phyloP scores from a whole-genome alignment of 2,797 vertebrate genomes.

The Scarus forsteni region DNA sequence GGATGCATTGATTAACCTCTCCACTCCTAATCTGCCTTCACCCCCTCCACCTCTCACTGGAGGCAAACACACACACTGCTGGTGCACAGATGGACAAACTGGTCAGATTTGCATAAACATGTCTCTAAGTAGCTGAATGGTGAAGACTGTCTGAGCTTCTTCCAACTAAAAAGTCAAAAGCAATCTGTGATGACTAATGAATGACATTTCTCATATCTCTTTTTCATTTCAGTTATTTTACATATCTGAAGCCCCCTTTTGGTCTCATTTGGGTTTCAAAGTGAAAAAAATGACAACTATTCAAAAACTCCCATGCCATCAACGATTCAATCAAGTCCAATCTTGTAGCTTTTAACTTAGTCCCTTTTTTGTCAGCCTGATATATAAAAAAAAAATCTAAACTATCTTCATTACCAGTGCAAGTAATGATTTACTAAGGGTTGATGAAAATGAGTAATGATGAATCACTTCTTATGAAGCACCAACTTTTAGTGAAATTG shows the following conservation, averaged over 20 bases:
- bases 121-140: conserved; percentile 3
- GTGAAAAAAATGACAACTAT: background rate
- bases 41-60: conserved; percentile 47
- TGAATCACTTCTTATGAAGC: background rate
- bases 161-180: conserved; percentile 1
- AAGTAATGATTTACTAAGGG: background rate
- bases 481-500: background rate
- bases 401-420: background rate
- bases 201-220: background rate
- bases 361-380: too few species aligned
- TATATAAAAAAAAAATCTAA: too few species aligned
- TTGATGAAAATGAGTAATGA: background rate
- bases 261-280: background rate
- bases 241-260: background rate
- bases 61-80: conserved; percentile 40
- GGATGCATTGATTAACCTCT: conserved; percentile 84
- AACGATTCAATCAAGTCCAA: background rate
- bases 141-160: background rate
- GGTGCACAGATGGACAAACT: conserved; percentile 44
- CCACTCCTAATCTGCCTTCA: conserved; percentile 64
- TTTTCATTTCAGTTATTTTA: background rate
- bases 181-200: background rate
- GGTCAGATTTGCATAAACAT: conserved; percentile 33
- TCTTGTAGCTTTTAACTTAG: background rate
- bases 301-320: background rate